Evolutionary conservation across 1,140 invertebrate genomes (phyloP).

Genomic region (Drosophila kikkawai): DNA sequence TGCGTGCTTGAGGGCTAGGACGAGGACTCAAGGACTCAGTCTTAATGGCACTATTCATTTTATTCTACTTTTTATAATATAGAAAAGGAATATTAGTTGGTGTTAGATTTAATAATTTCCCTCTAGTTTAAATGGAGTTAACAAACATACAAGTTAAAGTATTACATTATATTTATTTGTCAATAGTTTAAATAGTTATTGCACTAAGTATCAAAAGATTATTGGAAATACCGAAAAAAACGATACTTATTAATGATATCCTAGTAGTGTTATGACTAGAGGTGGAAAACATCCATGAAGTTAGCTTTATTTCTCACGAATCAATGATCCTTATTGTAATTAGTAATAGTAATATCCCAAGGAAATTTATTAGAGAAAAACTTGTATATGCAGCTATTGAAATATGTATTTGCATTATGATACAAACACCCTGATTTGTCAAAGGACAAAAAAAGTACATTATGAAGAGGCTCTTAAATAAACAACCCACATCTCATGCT

Average conservation of each 20-base stretch:
- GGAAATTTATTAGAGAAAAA: background rate
- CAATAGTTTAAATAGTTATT: background rate
- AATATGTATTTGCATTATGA: background rate
- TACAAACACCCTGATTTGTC: background rate
- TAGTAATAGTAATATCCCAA: background rate
- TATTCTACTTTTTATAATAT: background rate
- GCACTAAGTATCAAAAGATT: background rate
- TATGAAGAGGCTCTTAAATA: background rate
- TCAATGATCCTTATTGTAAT: background rate
- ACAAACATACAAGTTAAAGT: background rate
- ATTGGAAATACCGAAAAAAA: no score
- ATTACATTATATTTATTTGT: background rate
- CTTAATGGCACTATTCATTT: background rate
- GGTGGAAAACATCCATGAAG: no score
- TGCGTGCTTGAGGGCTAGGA: conserved; percentile 20
- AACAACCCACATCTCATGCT: background rate
- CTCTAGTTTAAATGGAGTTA: background rate
- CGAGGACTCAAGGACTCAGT: background rate
- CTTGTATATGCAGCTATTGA: background rate
- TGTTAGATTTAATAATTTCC: background rate
- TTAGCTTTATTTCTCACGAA: no score
- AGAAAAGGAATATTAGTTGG: background rate
- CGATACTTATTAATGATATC: no score
- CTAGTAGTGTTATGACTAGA: no score
- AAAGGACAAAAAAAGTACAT: background rate